Evolutionary conservation across 2,888 invertebrate genomes (phyloP).

Genomic region (Zhengitettix transpicula): DNA sequence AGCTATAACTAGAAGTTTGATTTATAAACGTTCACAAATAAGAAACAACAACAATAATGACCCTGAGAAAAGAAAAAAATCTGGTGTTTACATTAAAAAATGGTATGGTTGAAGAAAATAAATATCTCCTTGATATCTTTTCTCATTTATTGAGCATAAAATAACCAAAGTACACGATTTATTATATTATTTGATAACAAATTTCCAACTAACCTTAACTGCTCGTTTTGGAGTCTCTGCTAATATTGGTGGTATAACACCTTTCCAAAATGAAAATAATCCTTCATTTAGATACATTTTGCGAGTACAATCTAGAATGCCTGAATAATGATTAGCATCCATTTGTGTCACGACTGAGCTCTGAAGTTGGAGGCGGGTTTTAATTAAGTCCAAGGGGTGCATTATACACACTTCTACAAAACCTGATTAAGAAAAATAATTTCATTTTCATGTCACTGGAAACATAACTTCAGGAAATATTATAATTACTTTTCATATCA

Average conservation of each 20-base stretch:
- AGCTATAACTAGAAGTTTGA: no score
- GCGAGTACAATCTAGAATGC: slow-evolving; percentile 69
- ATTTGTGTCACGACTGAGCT: slow-evolving; percentile 17
- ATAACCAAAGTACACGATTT: no score
- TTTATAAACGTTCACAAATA: no score
- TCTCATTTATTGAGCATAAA: no score
- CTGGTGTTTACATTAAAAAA: no score
- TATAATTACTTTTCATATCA: neutral
- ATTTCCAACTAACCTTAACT: slow-evolving; percentile 43
- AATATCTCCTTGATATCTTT: no score
- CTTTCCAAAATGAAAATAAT: slow-evolving; percentile 75
- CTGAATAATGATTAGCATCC: slow-evolving; percentile 39
- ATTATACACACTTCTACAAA: slow-evolving; percentile 90
- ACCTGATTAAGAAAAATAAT: slow-evolving; percentile 25
- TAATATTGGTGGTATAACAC: slow-evolving; percentile 79
- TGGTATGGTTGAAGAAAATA: no score
- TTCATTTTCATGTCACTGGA: neutral
- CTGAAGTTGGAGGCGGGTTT: slow-evolving; percentile 76
- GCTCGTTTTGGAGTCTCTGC: slow-evolving; percentile 92
- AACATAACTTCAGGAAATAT: neutral
- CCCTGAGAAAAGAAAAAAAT: no score
- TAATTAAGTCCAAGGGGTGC: slow-evolving; percentile 89
- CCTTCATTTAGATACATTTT: slow-evolving; percentile 84
- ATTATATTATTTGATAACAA: no score
- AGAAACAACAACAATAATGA: no score